Base-by-base conservation (phyloP, 2,888 invertebrate genomes). In the Eupithecia vulgata region DNA sequence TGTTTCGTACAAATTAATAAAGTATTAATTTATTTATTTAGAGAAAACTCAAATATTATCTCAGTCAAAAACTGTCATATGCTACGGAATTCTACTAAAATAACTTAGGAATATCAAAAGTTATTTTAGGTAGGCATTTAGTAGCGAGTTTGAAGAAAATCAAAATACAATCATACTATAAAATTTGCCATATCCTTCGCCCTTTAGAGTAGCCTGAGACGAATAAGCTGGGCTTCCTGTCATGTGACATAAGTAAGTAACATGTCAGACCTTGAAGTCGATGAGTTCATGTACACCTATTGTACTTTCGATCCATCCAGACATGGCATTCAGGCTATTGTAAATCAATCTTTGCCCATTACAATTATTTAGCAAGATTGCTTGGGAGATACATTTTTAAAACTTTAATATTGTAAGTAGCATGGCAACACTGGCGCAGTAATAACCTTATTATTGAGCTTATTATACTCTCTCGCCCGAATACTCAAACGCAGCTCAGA, bases 301-400 rank as follows among this genome's bases (percentile, higher is more conserved):
- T 57, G 57, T 57, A 57, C 25, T 25, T 25, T 57, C 21, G 21
- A 12, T 21, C 12, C 52, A 21, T 21, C 34, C 35, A 62, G 62
- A 62, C 34, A 61, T 17, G 66, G 21, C 40, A 25, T 66, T 66
- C 66, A 21, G 37, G 42, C 25, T 30, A 66, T 40, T 66, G 25
- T 42, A 66, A 40, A 66, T 66, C 66, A 66, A 66, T 35, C 35
- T 64, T 37, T n/a, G 21, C 12, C 37, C 68, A 68, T 52, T 59
- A 68, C n/a, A 68, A 68, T n/a, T 57, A 57, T 37, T 37, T 35
- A 64, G 12, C 8, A 10, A 37, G 62, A 35, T 64, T n/a, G 62
- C 62, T 64, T 64, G 62, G 17, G 12, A 64, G 35, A 35, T n/a
- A 35, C 10, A 34, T 62, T 62, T 30, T 21, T 52, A 21, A 52